phyloP scores from a whole-genome alignment of 2,888 invertebrate species.

The Calephelis perditalis region DNA sequence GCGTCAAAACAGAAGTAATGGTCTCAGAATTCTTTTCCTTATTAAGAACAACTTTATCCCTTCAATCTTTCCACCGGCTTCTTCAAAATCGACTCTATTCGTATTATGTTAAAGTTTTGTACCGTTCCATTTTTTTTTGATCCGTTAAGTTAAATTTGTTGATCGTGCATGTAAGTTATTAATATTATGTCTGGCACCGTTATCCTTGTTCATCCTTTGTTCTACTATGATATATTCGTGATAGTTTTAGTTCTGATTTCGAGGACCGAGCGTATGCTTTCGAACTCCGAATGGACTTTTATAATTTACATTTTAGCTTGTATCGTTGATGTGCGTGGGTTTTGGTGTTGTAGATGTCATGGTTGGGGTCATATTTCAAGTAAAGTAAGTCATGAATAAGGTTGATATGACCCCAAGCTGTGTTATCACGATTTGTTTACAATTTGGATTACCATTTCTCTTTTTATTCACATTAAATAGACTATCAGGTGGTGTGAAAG shows the following conservation, averaged over 20 bases:
- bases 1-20: conserved; percentile 37
- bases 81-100: neutral
- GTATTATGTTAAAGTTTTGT: neutral
- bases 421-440: conserved; percentile 13
- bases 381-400: conserved; percentile 12
- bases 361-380: conserved; percentile 3
- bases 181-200: conserved; percentile 33
- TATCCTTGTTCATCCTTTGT: conserved; percentile 34
- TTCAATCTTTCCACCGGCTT: neutral
- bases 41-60: conserved; percentile 23
- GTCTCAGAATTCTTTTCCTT: conserved; percentile 35
- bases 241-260: conserved; percentile 12
- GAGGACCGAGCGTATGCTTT: conserved; percentile 7
- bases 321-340: conserved; percentile 11
- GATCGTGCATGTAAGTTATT: conserved; percentile 31
- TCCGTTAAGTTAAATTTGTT: conserved; percentile 23
- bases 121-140: neutral
- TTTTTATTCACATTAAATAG: too few relatives aligned
- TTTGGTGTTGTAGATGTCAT: conserved; percentile 10
- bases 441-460: conserved; percentile 1
- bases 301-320: conserved; percentile 12
- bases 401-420: conserved; percentile 12
- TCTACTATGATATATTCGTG: conserved; percentile 22
- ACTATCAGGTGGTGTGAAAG: too few relatives aligned
- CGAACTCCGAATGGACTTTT: conserved; percentile 8